Base-by-base conservation (phyloP, 1,140 invertebrate species). In the Armadillidium nasatum region DNA sequence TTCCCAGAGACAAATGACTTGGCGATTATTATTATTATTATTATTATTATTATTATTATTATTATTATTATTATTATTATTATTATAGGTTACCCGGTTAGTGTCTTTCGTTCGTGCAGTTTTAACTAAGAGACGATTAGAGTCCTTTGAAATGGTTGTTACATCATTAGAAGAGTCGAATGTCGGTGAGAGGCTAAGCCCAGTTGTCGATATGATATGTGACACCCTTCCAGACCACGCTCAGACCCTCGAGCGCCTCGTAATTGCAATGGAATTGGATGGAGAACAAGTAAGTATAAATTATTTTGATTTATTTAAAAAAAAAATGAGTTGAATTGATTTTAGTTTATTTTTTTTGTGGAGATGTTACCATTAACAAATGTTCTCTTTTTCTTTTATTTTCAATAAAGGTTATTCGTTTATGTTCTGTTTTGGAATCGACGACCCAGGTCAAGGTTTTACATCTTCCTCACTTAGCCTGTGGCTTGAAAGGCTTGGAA, bases 401-500 rank as follows among this genome's bases (percentile, higher is more conserved):
- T n/a, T n/a, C 19, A 4, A 60, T 67, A 43, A 68, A 80, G 80
- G 75, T 81, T 45, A 69, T 78, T 45, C 80, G 78, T 33, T 71
- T 81, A 43, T 81, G 80, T 73, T 45, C 73, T 19, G 80, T 81
- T n/a, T 44, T 81, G 70, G 54, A 78, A 67, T 67, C 67, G 44
- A 86, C 85, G 76, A 82, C 84, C 70, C 85, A 86, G 80, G 84
- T 88, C 33, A 84, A 87, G 68, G 85, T 87, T 33, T 82, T 88
- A 66, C 87, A 88, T 78, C 84, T 88, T 76, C 87, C 88, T 44
- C 88, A 88, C 83, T 83, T 88, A 71, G 85, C 87, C 22, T 88
- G 87, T 78, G 88, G 87, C 23, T 83, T 85, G 70, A 85, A 87
- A 45, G 87, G 87, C 10, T 83, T 88, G 2, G 83, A 84, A 46